A percentile compares a stretch with the other conserved stretches of the same genome.
phyloP scores from a whole-genome alignment of 2,113 vertebrate genomes.

The Collichthys lucidus region DNA sequence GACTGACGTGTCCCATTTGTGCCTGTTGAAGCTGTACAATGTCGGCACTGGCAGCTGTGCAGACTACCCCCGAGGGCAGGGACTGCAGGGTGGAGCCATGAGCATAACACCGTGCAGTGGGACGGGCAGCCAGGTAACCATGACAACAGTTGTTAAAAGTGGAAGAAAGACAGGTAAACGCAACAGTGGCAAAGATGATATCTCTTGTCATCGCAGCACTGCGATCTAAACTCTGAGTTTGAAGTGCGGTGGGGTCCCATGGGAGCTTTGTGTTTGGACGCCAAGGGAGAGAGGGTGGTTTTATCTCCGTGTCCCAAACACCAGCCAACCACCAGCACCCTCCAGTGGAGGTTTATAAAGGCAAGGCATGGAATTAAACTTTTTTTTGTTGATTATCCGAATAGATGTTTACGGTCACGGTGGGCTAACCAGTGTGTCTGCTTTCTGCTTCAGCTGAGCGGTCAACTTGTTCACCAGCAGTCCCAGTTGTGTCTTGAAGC shows the following conservation, averaged over 20 bases:
- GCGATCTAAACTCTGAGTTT: constrained; percentile 85
- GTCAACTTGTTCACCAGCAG: constrained; percentile 86
- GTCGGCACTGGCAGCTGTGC: constrained; percentile 87
- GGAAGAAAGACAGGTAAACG: background rate
- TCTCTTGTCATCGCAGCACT: constrained; percentile 78
- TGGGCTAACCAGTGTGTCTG: background rate
- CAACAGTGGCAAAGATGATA: background rate
- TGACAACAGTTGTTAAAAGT: constrained; percentile 6
- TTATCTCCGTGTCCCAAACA: constrained; percentile 84
- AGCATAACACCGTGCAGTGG: constrained; percentile 86
- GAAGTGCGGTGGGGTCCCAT: constrained; percentile 83
- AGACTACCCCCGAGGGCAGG: constrained; percentile 78
- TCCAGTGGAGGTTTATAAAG: constrained; percentile 88
- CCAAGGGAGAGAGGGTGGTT: constrained; percentile 80
- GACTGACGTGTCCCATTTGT: constrained; percentile 30
- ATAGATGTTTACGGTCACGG: too few relatives aligned
- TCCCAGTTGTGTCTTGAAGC: constrained; percentile 90
- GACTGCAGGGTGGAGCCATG: constrained; percentile 71
- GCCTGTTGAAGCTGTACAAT: constrained; percentile 87
- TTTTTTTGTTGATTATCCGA: too few relatives aligned
- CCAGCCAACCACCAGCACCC: constrained; percentile 58
- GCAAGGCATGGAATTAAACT: constrained; percentile 56
- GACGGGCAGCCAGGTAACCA: constrained; percentile 86
- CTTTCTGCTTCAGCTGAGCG: constrained; percentile 79
- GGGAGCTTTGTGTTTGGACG: constrained; percentile 84